These are phyloP conservation scores for Anastrepha ludens DNA, from an alignment of 1,140 invertebrate species.

Conservation along the genomic window DNA sequence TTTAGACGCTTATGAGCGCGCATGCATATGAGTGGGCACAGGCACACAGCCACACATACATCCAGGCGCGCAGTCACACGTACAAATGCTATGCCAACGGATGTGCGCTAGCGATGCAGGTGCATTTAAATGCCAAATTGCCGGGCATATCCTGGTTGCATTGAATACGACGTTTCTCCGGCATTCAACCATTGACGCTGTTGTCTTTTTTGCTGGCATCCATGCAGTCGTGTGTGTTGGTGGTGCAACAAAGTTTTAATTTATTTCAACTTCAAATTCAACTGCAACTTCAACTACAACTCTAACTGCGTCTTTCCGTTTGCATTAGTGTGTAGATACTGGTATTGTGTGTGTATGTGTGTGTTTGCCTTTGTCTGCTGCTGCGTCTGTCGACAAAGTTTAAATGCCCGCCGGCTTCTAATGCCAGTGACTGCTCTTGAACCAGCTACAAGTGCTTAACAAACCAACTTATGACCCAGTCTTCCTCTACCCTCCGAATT, in stretches of 20 bases:
- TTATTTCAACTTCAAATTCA: constrained; percentile 50
- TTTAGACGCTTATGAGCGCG: not conserved
- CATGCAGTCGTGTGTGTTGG: not conserved
- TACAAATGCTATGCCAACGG: not conserved
- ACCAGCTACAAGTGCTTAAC: constrained; percentile 16
- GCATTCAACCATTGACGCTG: not conserved
- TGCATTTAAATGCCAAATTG: constrained; percentile 51
- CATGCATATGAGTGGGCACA: not conserved
- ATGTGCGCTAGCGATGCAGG: constrained; percentile 1
- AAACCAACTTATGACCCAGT: constrained; percentile 15
- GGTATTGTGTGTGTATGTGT: not conserved
- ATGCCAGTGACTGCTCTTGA: constrained; percentile 34
- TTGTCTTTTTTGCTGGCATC: constrained; percentile 6
- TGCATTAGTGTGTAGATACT: not conserved
- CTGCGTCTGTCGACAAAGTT: constrained; percentile 44
- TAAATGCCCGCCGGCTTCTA: constrained; percentile 46
- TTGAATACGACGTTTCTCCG: not conserved
- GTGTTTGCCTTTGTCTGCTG: not conserved
- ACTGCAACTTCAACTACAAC: constrained; percentile 28
- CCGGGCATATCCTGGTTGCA: constrained; percentile 24
- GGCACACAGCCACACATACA: not conserved
- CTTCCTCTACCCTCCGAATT: not conserved
- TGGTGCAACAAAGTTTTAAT: constrained; percentile 49
- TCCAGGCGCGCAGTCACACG: not conserved
- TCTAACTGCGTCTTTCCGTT: not conserved